Percentiles rank a stretch among this genome's conserved stretches.
These are phyloP conservation scores for Halcyon badia DNA, from an alignment of 2,797 vertebrate species.

Conservation along the genomic window DNA sequence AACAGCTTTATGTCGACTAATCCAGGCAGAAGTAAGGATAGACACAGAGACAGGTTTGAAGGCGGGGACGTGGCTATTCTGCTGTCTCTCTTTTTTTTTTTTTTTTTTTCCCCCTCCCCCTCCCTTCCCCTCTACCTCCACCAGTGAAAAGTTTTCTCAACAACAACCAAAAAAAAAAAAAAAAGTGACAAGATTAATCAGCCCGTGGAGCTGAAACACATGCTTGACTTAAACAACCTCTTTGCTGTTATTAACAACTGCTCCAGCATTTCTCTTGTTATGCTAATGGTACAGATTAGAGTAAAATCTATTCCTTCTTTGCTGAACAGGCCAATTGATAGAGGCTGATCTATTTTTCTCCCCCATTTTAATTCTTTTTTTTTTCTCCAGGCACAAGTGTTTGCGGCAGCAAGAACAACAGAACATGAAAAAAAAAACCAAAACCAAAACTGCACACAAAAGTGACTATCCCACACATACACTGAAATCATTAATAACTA, in stretches of 20 bases:
- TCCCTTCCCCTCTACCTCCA: background rate
- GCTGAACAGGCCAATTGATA: conserved; percentile 78
- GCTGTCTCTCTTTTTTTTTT: background rate
- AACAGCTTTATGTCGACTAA: conserved; percentile 85
- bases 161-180: conserved; percentile 58
- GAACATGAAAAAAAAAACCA: background rate
- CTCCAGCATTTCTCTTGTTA: conserved; percentile 82
- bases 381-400: conserved; percentile 59
- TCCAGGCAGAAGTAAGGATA: conserved; percentile 84
- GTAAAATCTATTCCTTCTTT: conserved; percentile 80
- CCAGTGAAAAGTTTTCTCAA: conserved; percentile 67
- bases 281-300: conserved; percentile 84
- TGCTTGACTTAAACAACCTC: conserved; percentile 84
- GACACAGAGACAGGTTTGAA: conserved; percentile 76
- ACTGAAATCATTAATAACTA: conserved; percentile 42
- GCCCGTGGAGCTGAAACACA: conserved; percentile 79
- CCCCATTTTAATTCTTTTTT: conserved; percentile 44
- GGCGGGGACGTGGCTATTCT: conserved; percentile 69
- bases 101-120: background rate
- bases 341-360: conserved; percentile 71
- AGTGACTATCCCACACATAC: background rate
- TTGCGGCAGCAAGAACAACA: conserved; percentile 54
- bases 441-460: background rate
- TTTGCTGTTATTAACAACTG: conserved; percentile 80
- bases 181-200: conserved; percentile 80